A percentile compares a stretch with the other conserved stretches of the same genome.
These are phyloP conservation scores for Malaclemys terrapin DNA, from an alignment of 2,113 vertebrate genomes.

Conservation along the genomic window DNA sequence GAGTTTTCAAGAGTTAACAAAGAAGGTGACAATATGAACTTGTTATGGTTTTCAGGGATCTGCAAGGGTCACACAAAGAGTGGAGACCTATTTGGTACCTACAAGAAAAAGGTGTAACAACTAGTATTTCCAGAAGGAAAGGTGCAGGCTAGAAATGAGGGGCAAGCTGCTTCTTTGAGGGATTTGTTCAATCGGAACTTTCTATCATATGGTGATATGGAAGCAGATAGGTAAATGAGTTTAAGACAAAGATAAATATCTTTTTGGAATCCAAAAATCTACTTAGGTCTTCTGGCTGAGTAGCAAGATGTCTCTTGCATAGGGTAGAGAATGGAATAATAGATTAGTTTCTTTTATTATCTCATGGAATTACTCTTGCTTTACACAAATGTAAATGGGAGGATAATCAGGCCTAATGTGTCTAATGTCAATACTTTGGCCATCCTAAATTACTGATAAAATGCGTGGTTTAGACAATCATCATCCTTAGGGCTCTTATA, in stretches of 20 bases:
- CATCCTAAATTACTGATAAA: neutral
- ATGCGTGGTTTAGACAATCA: neutral
- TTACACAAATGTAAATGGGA: neutral
- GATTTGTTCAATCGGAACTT: neutral
- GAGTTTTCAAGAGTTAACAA: neutral
- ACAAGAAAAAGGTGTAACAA: neutral
- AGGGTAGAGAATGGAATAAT: neutral
- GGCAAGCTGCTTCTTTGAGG: neutral
- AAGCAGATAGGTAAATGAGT: neutral
- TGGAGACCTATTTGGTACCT: neutral
- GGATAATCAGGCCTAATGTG: neutral
- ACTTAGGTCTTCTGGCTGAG: neutral
- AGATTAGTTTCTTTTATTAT: neutral
- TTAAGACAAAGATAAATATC: neutral
- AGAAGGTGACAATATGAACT: neutral
- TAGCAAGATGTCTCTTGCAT: neutral
- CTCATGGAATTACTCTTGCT: neutral
- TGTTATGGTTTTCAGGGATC: neutral
- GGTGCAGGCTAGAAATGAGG: too few relatives aligned
- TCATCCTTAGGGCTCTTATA: neutral
- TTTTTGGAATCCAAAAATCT: neutral
- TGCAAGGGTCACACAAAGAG: neutral
- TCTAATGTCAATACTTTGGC: neutral
- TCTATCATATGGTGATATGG: neutral
- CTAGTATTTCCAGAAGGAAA: neutral